These are phyloP conservation scores for Illadopsis cleaveri DNA, from an alignment of 2,113 vertebrate genomes.

Conservation along the genomic window DNA sequence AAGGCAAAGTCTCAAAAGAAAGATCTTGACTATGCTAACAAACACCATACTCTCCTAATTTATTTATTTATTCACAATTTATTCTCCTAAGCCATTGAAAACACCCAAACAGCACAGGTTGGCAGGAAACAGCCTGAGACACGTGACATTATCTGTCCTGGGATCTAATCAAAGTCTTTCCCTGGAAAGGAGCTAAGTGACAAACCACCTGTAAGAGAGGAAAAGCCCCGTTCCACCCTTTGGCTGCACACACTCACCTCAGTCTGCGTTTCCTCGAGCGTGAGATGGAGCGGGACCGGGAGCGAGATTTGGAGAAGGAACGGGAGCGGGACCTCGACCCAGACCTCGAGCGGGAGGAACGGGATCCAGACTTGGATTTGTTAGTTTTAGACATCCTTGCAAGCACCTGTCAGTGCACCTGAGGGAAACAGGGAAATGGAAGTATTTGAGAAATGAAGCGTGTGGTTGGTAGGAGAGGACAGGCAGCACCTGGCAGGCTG, in stretches of 20 bases:
- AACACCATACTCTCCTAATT: neutral
- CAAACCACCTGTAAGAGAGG: neutral
- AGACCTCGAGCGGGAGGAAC: slow-evolving; percentile 87
- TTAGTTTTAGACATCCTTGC: slow-evolving; percentile 91
- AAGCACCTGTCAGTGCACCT: slow-evolving; percentile 65
- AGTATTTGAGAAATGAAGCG: neutral
- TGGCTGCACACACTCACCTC: slow-evolving; percentile 76
- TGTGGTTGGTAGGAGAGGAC: neutral
- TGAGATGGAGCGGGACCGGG: slow-evolving; percentile 88
- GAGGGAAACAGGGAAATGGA: neutral
- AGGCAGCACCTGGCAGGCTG: neutral
- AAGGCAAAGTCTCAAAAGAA: neutral
- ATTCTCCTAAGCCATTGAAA: neutral
- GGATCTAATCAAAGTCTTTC: neutral
- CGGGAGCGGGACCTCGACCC: slow-evolving; percentile 87
- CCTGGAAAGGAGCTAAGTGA: neutral
- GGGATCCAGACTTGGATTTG: slow-evolving; percentile 90
- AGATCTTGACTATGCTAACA: neutral
- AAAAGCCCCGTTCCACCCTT: neutral
- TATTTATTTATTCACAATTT: neutral
- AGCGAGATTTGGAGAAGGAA: slow-evolving; percentile 89
- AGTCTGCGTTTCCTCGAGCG: slow-evolving; percentile 91
- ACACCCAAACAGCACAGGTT: neutral
- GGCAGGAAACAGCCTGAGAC: neutral
- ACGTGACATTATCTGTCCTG: neutral